Evolutionary conservation across 2,888 invertebrate genomes (phyloP).

Genomic region (Cloeon dipterum): DNA sequence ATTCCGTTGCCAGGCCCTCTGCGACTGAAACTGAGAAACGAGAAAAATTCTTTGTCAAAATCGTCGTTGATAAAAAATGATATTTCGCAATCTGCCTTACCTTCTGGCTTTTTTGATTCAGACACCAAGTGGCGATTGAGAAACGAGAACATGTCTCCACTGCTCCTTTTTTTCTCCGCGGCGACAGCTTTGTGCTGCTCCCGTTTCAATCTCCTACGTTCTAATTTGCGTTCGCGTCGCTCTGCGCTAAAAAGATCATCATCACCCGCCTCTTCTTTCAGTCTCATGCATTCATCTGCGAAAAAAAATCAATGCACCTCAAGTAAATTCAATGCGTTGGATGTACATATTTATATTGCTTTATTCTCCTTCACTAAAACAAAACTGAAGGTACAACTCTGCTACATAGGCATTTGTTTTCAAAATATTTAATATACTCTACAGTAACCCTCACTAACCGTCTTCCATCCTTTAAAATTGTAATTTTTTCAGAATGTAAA

Average conservation of each 20-base stretch:
- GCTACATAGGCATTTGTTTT: no score
- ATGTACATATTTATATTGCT: no score
- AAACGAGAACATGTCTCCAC: conserved; percentile 43
- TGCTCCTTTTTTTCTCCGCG: not conserved
- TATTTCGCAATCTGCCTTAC: no score
- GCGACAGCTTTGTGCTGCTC: not conserved
- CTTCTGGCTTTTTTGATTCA: no score
- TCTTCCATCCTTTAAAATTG: no score
- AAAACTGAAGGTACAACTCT: no score
- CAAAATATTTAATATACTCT: no score
- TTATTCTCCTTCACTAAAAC: not conserved
- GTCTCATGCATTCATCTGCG: conserved; percentile 55
- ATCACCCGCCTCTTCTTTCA: conserved; percentile 40
- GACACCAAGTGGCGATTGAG: conserved; percentile 25
- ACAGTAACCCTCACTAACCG: no score
- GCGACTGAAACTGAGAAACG: not conserved
- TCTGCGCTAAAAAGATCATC: conserved; percentile 42
- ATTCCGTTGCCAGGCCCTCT: conserved; percentile 7
- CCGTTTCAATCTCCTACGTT: conserved; percentile 28
- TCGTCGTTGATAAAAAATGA: no score
- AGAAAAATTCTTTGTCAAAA: not conserved
- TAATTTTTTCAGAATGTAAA: no score
- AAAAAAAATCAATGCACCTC: conserved; percentile 6
- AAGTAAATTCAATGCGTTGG: conserved; percentile 3
- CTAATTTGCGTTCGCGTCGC: conserved; percentile 7